Conservation (phyloP, 2,888 invertebrate species). For the Smittia sp. region DNA sequence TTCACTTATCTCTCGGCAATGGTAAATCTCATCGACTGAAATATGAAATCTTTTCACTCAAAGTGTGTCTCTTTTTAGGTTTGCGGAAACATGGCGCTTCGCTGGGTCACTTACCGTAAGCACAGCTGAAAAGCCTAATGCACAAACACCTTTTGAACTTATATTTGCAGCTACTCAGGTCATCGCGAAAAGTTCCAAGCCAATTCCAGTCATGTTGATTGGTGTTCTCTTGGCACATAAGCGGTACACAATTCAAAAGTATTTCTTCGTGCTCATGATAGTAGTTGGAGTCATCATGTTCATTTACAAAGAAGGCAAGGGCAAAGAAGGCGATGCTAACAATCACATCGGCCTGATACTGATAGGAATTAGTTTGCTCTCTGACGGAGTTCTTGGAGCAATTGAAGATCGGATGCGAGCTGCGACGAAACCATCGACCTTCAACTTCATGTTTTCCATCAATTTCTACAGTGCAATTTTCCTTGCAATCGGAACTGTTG, state of each 20-base stretch:
- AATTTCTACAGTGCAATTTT: slow-evolving; percentile 17
- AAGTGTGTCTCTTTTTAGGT: not conserved
- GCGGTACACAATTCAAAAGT: slow-evolving; percentile 34
- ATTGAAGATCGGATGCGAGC: slow-evolving; percentile 32
- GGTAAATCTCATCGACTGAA: not conserved
- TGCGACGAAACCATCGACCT: slow-evolving; percentile 23
- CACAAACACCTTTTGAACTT: no score
- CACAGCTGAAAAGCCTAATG: no score
- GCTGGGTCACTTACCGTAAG: slow-evolving; percentile 25
- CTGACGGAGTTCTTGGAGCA: slow-evolving; percentile 25
- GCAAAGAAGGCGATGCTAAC: not conserved
- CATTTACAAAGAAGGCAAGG: not conserved
- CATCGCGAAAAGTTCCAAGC: slow-evolving; percentile 26
- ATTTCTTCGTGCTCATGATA: slow-evolving; percentile 19
- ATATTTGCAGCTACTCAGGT: slow-evolving; percentile 35
- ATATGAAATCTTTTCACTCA: no score
- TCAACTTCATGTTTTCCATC: slow-evolving; percentile 35
- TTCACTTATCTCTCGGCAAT: slow-evolving; percentile 30
- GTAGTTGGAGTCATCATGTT: slow-evolving; percentile 29
- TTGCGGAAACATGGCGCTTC: slow-evolving; percentile 32
- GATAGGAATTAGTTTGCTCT: slow-evolving; percentile 14
- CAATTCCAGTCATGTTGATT: slow-evolving; percentile 33
- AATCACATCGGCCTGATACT: not conserved
- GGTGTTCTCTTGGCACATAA: slow-evolving; percentile 15
- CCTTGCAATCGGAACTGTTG: slow-evolving; percentile 1